Conservation (phyloP, 2,797 vertebrate species). For the Sylvilagus floridanus region DNA sequence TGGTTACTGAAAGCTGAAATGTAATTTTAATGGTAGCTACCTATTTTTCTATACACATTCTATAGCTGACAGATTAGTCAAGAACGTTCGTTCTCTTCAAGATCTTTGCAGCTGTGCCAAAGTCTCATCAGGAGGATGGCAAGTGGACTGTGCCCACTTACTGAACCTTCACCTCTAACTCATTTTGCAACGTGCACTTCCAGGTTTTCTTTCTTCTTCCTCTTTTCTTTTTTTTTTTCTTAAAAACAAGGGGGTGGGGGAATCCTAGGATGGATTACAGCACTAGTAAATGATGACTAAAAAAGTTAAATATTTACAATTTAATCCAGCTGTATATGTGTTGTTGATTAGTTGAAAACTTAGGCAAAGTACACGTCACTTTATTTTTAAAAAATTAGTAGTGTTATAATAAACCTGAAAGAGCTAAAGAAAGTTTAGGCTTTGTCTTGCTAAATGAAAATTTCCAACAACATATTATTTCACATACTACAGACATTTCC, state of each 20-base stretch:
- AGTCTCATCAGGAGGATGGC: constrained; percentile 84
- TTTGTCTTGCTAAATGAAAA: constrained; percentile 77
- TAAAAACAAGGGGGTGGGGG: not conserved
- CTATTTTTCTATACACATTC: constrained; percentile 88
- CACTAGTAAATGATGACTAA: constrained; percentile 63
- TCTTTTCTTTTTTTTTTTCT: not conserved
- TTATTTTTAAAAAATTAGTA: constrained; percentile 64
- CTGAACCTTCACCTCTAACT: constrained; percentile 61
- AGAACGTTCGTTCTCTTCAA: constrained; percentile 84
- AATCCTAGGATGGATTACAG: not conserved
- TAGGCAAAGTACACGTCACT: not conserved
- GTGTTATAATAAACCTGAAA: constrained; percentile 41
- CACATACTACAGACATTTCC: constrained; percentile 87
- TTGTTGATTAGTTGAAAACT: constrained; percentile 47
- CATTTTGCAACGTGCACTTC: constrained; percentile 62
- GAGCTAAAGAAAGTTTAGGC: constrained; percentile 56
- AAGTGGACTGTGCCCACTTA: constrained; percentile 71
- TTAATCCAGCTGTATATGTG: not conserved
- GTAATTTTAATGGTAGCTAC: constrained; percentile 89
- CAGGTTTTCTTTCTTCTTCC: not conserved
- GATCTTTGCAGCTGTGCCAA: constrained; percentile 82
- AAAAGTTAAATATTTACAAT: constrained; percentile 43
- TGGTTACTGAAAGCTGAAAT: constrained; percentile 89
- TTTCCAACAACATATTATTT: constrained; percentile 75
- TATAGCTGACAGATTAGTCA: constrained; percentile 87